Evolutionary conservation across 2,888 invertebrate genomes (phyloP).

Genomic region (Pomacea canaliculata): DNA sequence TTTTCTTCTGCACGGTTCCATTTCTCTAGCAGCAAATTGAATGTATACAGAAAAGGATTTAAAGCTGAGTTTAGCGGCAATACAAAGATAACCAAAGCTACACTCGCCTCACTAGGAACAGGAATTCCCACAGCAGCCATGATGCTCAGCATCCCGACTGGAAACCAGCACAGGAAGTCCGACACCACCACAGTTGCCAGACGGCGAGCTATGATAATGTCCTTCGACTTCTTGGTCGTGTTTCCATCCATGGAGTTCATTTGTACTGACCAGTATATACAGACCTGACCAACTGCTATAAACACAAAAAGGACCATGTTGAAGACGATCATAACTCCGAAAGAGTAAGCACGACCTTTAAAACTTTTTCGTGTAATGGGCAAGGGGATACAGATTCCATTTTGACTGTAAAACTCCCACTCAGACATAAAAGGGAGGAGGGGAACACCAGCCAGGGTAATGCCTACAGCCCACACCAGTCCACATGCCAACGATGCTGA

Average conservation of each 20-base stretch:
- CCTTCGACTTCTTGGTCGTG: too few relatives aligned
- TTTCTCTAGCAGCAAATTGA: too few relatives aligned
- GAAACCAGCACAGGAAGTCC: too few relatives aligned
- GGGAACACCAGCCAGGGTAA: conserved; percentile 56
- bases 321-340: too few relatives aligned
- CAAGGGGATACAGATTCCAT: conserved; percentile 61
- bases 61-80: not conserved
- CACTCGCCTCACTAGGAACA: conserved; percentile 3
- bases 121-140: conserved; percentile 6
- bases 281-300: too few relatives aligned
- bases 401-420: conserved; percentile 57
- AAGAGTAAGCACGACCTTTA: too few relatives aligned
- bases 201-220: not conserved
- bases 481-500: conserved; percentile 43
- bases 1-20: too few relatives aligned
- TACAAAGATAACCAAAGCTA: conserved; percentile 4
- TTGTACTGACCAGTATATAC: too few relatives aligned
- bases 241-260: too few relatives aligned
- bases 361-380: not conserved
- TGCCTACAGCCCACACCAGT: conserved; percentile 51
- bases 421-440: conserved; percentile 42
- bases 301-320: too few relatives aligned
- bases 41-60: too few relatives aligned
- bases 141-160: not conserved
- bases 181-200: not conserved